Evolutionary conservation across 2,888 invertebrate genomes (phyloP), one percentile per base, ranked within the genome.

Genomic region (Nineta flava): DNA sequence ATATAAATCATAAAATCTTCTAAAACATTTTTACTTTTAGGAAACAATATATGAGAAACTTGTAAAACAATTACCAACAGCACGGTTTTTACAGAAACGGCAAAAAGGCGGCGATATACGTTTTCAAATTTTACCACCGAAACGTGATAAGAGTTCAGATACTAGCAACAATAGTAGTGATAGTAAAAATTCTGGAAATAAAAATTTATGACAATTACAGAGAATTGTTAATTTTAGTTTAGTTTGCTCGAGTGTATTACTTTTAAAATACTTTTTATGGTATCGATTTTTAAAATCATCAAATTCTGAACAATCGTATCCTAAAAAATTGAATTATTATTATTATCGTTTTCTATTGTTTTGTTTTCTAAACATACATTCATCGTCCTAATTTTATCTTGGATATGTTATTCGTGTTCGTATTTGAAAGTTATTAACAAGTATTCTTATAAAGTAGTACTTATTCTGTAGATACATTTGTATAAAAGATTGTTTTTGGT

Each of bases 41-140:
- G 82, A 82, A 57, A 68, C 63, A 50, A 69, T 82, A 50, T 76
- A 72, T 56, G 65, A 69, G 48, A 58, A 68, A 12, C 70, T 82
- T 53, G 79, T 80, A 59, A 64, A 62, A 32, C 65, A 73, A 6
- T 26, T 26, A 26, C 26, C 3, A 26, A 7, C 26, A 21, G 74
- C 74, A 0, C 75, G 71, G 64, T 65, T 83, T 51, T 69, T 79
- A 1, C 82, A 83, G 56, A 82, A 79, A 60, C 70, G 77, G 44
- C 62, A 60, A 7, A 82, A 81, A 63, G 78, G 76, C 19, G 70
- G 67, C 45, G 72, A 71, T 53, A 64, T 82, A 15, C 76, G 73
- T 59, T 83, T 82, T 60, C 77, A 74, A 61, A 70, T 83, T 54
- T 51, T 76, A 9, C 81, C 83, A 2, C 63, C 64, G 9, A 67